phyloP scores from a whole-genome alignment of 1,140 invertebrate species.

The Caenorhabditis remanei region DNA sequence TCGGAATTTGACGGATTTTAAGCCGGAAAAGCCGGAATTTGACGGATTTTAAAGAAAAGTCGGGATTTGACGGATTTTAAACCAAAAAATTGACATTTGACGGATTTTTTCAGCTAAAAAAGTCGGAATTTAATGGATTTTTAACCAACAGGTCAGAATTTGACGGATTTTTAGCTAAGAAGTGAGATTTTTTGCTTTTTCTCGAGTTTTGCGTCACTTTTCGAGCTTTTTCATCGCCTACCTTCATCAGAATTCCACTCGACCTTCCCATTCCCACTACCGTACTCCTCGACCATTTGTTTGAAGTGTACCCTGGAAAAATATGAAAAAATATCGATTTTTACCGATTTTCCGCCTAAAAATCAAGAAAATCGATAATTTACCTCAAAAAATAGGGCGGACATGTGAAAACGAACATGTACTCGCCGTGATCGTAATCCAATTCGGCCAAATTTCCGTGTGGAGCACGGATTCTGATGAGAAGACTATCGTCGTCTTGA shows the following conservation, averaged over 20 bases:
- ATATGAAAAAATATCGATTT: neutral
- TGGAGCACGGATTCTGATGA: slow-evolving; percentile 56
- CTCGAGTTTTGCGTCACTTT: no score
- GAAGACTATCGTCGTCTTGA: slow-evolving; percentile 56
- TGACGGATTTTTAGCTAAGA: no score
- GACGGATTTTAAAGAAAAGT: no score
- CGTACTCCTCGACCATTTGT: slow-evolving; percentile 28
- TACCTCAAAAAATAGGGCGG: slow-evolving; percentile 61
- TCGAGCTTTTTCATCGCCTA: neutral
- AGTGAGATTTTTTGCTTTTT: no score
- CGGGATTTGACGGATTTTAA: no score
- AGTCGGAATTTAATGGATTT: no score
- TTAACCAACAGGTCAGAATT: no score
- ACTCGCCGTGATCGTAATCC: slow-evolving; percentile 57
- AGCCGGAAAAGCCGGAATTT: no score
- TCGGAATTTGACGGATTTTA: no score
- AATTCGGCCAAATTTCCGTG: slow-evolving; percentile 55
- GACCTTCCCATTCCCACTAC: slow-evolving; percentile 37
- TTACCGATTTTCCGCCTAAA: neutral
- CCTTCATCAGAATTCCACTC: slow-evolving; percentile 56
- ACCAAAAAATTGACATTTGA: no score
- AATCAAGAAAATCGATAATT: neutral
- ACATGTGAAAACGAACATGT: slow-evolving; percentile 59
- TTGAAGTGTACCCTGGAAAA: slow-evolving; percentile 52
- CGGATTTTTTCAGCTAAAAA: no score